Conservation (phyloP, 2,797 vertebrate species). For the Falco rusticolus region DNA sequence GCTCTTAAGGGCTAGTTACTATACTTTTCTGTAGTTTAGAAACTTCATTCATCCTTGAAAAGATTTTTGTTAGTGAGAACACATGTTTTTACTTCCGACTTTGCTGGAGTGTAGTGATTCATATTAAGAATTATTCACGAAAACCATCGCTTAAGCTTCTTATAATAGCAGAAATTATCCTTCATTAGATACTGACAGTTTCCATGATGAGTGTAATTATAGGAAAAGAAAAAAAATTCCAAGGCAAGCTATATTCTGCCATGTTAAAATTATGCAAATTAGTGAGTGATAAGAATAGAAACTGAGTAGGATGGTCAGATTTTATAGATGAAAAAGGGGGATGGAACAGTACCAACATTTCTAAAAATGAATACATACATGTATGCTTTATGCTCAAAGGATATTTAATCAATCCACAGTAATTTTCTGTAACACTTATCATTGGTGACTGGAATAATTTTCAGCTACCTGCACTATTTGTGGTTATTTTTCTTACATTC, state of each 20-base stretch:
- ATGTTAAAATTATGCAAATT: conserved; percentile 79
- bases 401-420: conserved; percentile 25
- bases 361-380: conserved; percentile 59
- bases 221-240: conserved; percentile 70
- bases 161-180: conserved; percentile 82
- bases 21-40: neutral
- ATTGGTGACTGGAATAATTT: conserved; percentile 47
- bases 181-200: conserved; percentile 81
- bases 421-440: conserved; percentile 19
- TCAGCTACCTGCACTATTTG: neutral
- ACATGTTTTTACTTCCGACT: conserved; percentile 66
- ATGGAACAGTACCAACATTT: conserved; percentile 53
- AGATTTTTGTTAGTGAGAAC: conserved; percentile 55
- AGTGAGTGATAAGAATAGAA: conserved; percentile 77
- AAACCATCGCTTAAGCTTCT: conserved; percentile 75
- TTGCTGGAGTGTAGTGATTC: conserved; percentile 73
- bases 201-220: conserved; percentile 80
- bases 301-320: conserved; percentile 77
- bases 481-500: neutral
- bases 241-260: conserved; percentile 77
- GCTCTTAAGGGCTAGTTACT: neutral
- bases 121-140: conserved; percentile 78
- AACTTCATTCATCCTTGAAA: conserved; percentile 47
- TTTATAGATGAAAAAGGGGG: conserved; percentile 60
- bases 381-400: conserved; percentile 32